Conservation (phyloP, 1,140 invertebrate genomes). For the Frieseomelitta varia region DNA sequence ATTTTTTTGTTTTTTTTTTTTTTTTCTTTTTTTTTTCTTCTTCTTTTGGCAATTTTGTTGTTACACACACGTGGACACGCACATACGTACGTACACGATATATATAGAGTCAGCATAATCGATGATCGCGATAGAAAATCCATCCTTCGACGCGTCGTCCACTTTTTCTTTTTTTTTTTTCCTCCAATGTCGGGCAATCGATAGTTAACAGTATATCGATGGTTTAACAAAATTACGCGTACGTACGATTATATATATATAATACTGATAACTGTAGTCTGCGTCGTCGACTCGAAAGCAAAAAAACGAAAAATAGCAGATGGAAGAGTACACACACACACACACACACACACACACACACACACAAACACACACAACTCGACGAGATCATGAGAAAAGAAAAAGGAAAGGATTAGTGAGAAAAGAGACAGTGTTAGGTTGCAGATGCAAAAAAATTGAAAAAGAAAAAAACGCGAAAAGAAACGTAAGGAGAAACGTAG, state of each 20-base stretch:
- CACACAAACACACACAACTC: no score
- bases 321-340: no score
- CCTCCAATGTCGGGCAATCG: constrained; percentile 14
- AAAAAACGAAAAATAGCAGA: not conserved
- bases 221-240: constrained; percentile 11
- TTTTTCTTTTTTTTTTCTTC: not conserved
- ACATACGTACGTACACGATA: no score
- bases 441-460: no score
- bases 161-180: not conserved
- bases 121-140: no score
- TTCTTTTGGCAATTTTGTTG: no score
- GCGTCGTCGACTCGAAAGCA: constrained; percentile 32
- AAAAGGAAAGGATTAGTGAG: not conserved
- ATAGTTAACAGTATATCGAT: constrained; percentile 5
- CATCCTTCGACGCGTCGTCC: constrained; percentile 26
- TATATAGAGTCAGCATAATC: no score
- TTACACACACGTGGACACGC: no score
- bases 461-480: no score
- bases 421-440: constrained; percentile 20
- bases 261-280: constrained; percentile 10
- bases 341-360: not conserved
- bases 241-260: not conserved
- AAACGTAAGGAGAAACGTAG: not conserved
- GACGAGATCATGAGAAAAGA: not conserved
- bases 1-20: constrained; percentile 3